These are phyloP conservation scores for Cheilosia vernalis DNA, from an alignment of 2,888 invertebrate species.

Conservation along the genomic window DNA sequence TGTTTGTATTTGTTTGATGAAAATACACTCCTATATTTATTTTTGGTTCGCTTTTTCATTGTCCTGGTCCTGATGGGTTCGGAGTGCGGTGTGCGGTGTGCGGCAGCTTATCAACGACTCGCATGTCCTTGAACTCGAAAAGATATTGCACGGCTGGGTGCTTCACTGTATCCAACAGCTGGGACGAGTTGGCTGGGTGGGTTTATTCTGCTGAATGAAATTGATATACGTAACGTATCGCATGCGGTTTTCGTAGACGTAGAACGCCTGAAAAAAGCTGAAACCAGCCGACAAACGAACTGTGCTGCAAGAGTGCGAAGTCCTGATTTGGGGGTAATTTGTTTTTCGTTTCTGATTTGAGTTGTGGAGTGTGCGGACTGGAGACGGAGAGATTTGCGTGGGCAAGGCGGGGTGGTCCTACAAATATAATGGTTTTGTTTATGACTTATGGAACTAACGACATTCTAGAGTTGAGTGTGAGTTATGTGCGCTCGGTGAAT, in stretches of 20 bases:
- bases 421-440: conserved; percentile 25
- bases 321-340: conserved; percentile 64
- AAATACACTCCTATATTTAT: conserved; percentile 17
- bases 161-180: background rate
- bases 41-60: conserved; percentile 32
- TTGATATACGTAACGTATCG: conserved; percentile 41
- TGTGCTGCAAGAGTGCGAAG: conserved; percentile 46
- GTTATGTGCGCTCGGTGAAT: conserved; percentile 16
- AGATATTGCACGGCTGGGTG: conserved; percentile 60
- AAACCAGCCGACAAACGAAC: background rate
- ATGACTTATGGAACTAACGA: conserved; percentile 40
- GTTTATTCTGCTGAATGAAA: conserved; percentile 58
- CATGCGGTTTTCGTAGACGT: conserved; percentile 41
- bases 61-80: background rate
- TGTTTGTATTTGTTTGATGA: conserved; percentile 15
- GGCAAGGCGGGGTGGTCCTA: background rate
- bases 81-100: background rate
- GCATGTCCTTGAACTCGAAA: conserved; percentile 70
- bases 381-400: background rate
- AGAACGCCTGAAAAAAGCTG: background rate
- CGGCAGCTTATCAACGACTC: conserved; percentile 21
- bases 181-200: conserved; percentile 7
- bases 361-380: conserved; percentile 8
- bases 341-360: conserved; percentile 46
- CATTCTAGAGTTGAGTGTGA: conserved; percentile 24